phyloP scores from a whole-genome alignment of 2,888 invertebrate species.

The Portevinia maculata region DNA sequence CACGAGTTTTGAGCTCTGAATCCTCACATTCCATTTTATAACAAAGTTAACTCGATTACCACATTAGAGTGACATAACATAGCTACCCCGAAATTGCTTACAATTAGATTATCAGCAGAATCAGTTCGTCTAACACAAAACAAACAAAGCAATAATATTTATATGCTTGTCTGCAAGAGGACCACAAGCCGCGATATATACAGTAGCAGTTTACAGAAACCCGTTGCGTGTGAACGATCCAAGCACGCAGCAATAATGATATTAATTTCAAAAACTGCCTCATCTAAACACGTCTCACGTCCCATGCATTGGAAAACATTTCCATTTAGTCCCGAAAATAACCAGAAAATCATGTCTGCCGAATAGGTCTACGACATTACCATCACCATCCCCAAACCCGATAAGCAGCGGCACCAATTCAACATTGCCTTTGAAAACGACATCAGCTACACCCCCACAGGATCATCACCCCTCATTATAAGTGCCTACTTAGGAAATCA shows the following conservation, averaged over 20 bases:
- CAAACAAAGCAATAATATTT: conserved; percentile 37
- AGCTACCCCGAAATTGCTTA: conserved; percentile 31
- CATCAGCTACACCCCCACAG: conserved; percentile 43
- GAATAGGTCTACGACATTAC: conserved; percentile 20
- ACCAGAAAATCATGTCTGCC: conserved; percentile 57
- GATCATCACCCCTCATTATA: conserved; percentile 33
- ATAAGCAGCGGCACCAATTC: conserved; percentile 8
- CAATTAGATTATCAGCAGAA: conserved; percentile 55
- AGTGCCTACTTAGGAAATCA: conserved; percentile 37
- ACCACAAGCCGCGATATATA: conserved; percentile 37
- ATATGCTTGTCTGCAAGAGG: conserved; percentile 19
- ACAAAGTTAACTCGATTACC: conserved; percentile 32
- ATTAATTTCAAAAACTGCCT: conserved; percentile 51
- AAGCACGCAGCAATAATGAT: conserved; percentile 52
- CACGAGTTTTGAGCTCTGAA: conserved; percentile 1
- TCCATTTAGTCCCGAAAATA: conserved; percentile 59
- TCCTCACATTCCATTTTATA: background rate
- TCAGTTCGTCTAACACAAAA: conserved; percentile 31
- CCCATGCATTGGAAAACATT: conserved; percentile 54
- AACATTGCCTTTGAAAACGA: conserved; percentile 33
- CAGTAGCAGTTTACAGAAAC: background rate
- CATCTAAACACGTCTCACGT: conserved; percentile 56
- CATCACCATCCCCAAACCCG: background rate
- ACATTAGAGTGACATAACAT: conserved; percentile 34
- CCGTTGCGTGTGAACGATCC: background rate